Evolutionary conservation across 2,797 vertebrate genomes (phyloP).

Genomic region (Siniperca undulata): DNA sequence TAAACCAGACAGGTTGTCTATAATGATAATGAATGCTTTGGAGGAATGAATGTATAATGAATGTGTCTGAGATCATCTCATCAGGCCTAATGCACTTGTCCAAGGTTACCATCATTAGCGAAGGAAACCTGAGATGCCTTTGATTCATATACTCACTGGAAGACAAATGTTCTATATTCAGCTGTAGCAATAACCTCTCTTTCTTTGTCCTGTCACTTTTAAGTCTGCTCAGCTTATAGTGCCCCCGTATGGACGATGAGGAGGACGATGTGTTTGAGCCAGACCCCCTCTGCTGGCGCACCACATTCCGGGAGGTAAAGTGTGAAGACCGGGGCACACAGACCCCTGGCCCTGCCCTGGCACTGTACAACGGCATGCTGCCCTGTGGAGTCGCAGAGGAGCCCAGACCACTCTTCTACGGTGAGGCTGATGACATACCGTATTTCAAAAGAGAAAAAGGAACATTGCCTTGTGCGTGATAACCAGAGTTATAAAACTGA

Average conservation of each 20-base stretch:
- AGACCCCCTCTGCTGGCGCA: slow-evolving; percentile 76
- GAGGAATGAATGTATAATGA: slow-evolving; percentile 44
- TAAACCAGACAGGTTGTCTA: slow-evolving; percentile 70
- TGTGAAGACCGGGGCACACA: slow-evolving; percentile 84
- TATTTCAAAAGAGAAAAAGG: slow-evolving; percentile 50
- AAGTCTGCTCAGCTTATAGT: slow-evolving; percentile 71
- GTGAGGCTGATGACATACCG: slow-evolving; percentile 71
- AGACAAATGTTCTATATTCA: slow-evolving; percentile 11
- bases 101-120: slow-evolving; percentile 49
- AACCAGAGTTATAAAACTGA: slow-evolving; percentile 71
- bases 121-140: background rate
- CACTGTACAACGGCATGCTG: slow-evolving; percentile 83
- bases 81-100: slow-evolving; percentile 36
- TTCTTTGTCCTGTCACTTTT: slow-evolving; percentile 25
- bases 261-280: slow-evolving; percentile 88
- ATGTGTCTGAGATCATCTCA: slow-evolving; percentile 69
- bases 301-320: slow-evolving; percentile 85
- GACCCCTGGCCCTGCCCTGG: slow-evolving; percentile 80
- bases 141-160: slow-evolving; percentile 9
- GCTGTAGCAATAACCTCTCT: slow-evolving; percentile 4
- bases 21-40: slow-evolving; percentile 63
- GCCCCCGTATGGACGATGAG: slow-evolving; percentile 87
- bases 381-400: slow-evolving; percentile 83
- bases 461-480: slow-evolving; percentile 57
- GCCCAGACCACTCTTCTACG: slow-evolving; percentile 87